A percentile compares a stretch with the other conserved stretches of the same genome.
These are phyloP conservation scores for Trichonephila inaurata DNA, from an alignment of 1,140 invertebrate genomes.

Conservation along the genomic window DNA sequence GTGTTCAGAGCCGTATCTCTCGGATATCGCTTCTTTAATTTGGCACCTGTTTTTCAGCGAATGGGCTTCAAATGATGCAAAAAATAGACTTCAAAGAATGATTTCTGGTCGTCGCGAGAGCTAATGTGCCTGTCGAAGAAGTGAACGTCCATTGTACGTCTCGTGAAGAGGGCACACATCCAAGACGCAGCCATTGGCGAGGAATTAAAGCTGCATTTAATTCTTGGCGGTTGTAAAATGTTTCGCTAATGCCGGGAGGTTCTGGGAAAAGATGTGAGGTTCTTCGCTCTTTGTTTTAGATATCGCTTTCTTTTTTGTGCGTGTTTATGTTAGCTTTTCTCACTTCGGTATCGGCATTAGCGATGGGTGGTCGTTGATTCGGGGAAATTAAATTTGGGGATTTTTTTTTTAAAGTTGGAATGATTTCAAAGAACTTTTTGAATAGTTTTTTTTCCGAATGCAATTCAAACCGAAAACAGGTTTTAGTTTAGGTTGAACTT, in stretches of 20 bases:
- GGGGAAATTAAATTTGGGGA: no score
- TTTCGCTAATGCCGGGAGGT: not conserved
- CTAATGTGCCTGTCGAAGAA: constrained; percentile 17
- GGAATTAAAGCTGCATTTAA: constrained; percentile 16
- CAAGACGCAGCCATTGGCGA: not conserved
- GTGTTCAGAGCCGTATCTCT: not conserved
- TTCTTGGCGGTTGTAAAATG: constrained; percentile 37
- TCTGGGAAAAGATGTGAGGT: not conserved
- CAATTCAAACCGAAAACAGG: no score
- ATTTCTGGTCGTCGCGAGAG: not conserved
- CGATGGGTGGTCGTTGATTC: not conserved
- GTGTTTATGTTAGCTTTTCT: not conserved
- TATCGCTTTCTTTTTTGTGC: not conserved
- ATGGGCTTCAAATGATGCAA: not conserved
- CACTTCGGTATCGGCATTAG: not conserved
- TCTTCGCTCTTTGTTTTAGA: not conserved
- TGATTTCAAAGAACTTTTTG: no score
- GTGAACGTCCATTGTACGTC: not conserved
- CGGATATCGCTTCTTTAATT: not conserved
- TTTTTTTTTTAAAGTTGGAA: not conserved
- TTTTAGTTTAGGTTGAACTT: no score
- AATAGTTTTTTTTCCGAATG: no score
- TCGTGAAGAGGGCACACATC: not conserved
- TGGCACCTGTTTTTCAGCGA: constrained; percentile 22
- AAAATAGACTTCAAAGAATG: constrained; percentile 12